Evolutionary conservation across 1,140 invertebrate species (phyloP), one percentile per base, ranked within the genome.

Genomic region (Batillaria attramentaria): DNA sequence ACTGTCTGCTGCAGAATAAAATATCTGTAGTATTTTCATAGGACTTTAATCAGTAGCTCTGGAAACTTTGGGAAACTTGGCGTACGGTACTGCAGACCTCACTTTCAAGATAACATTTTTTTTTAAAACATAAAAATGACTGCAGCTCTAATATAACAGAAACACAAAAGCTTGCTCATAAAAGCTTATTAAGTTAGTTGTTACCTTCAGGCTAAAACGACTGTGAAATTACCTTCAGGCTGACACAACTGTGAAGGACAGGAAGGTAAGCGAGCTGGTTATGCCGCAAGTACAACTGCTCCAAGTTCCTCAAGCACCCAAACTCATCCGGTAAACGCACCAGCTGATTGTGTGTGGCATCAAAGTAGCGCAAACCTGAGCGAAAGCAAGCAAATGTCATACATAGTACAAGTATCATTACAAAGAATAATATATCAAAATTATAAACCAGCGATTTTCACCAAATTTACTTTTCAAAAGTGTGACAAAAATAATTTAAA

Each of bases 321-420:
- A 98, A 84, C 87, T 95, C 91, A 62, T 93, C 91, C 28, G 96
- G 96, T 54, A 97, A 85, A 39, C 87, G 85, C 77, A 92, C 93
- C 50, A 97, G 92, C 77, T 93, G 91, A 92, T 97, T 98, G 79
- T 95, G 92, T 46, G 94, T 95, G 66, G 96, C 91, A 92, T 97
- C 94, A 76, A 97, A 91, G 54, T 93, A 83, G 81, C 91, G 92
- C 33, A 98, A 91, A 86, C 88, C 94, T 94, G 84, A n/a, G n/a
- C n/a, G n/a, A n/a, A n/a, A n/a, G n/a, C n/a, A n/a, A n/a, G n/a
- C n/a, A n/a, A n/a, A n/a, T n/a, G n/a, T n/a, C n/a, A n/a, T n/a
- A n/a, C n/a, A n/a, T n/a, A n/a, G n/a, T n/a, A n/a, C n/a, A n/a
- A n/a, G n/a, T n/a, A n/a, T n/a, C n/a, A n/a, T n/a, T n/a, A n/a